These are phyloP conservation scores for Ochropleura plecta DNA, from an alignment of 2,888 invertebrate genomes.

Conservation along the genomic window DNA sequence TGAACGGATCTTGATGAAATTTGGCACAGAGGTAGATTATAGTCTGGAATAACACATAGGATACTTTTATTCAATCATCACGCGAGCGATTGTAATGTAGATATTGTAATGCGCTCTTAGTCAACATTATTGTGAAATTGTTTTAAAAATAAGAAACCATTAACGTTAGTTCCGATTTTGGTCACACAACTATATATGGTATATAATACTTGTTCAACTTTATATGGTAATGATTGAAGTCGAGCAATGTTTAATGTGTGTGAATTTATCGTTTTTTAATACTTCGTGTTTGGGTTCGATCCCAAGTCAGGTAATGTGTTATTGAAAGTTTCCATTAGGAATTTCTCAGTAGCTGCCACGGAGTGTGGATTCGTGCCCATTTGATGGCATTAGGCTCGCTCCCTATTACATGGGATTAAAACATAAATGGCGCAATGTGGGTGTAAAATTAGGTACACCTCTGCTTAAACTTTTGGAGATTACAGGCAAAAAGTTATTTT, in stretches of 20 bases:
- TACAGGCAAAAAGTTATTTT: too few species aligned
- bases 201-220: neutral
- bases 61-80: too few species aligned
- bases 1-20: too few species aligned
- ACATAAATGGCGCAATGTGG: too few species aligned
- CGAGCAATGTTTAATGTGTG: too few species aligned
- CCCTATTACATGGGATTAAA: neutral
- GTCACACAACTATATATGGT: too few species aligned
- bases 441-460: neutral
- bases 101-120: too few species aligned
- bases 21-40: too few species aligned
- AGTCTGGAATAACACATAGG: too few species aligned
- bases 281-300: neutral
- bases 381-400: neutral
- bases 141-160: neutral
- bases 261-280: too few species aligned
- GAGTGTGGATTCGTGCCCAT: neutral
- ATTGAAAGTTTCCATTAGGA: neutral
- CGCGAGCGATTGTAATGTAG: too few species aligned
- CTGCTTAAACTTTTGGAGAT: neutral
- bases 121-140: neutral
- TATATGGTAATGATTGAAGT: neutral
- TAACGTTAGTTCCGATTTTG: neutral
- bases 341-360: neutral
- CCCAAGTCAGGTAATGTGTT: neutral